Conservation (phyloP, 2,113 vertebrate species). For the Xyliphius kryptos region DNA sequence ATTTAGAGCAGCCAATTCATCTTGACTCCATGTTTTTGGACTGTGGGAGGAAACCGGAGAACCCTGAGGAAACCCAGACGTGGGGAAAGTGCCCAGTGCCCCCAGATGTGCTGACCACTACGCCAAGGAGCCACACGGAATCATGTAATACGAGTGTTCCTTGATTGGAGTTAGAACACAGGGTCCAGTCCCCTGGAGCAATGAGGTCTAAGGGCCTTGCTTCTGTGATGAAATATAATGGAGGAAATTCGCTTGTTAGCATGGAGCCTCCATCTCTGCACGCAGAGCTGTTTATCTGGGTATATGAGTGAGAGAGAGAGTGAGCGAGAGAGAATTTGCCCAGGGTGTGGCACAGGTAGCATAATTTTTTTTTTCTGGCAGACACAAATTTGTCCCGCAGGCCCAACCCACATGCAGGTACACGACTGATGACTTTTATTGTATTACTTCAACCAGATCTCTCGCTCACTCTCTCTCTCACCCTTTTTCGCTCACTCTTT, state of each 20-base stretch:
- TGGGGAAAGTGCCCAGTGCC: no score
- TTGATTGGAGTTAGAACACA: no score
- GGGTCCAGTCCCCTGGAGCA: no score
- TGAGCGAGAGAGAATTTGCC: slow-evolving; percentile 23
- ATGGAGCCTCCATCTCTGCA: not conserved
- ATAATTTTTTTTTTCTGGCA: slow-evolving; percentile 27
- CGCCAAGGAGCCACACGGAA: no score
- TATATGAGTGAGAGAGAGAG: not conserved
- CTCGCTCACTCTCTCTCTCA: not conserved
- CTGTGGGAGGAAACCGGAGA: no score
- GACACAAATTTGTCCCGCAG: slow-evolving; percentile 30
- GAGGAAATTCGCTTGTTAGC: not conserved
- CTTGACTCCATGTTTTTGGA: no score
- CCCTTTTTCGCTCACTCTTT: not conserved
- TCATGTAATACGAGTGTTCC: no score
- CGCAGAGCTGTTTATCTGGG: not conserved
- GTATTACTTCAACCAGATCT: not conserved
- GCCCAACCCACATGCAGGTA: not conserved
- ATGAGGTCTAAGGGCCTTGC: no score
- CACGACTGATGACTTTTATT: not conserved
- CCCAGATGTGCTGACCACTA: no score
- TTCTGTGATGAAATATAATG: not conserved
- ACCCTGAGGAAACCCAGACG: no score
- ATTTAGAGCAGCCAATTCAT: no score
- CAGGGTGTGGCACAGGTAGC: slow-evolving; percentile 42